Conservation (phyloP, 2,797 vertebrate species). For the Meda fulgida region DNA sequence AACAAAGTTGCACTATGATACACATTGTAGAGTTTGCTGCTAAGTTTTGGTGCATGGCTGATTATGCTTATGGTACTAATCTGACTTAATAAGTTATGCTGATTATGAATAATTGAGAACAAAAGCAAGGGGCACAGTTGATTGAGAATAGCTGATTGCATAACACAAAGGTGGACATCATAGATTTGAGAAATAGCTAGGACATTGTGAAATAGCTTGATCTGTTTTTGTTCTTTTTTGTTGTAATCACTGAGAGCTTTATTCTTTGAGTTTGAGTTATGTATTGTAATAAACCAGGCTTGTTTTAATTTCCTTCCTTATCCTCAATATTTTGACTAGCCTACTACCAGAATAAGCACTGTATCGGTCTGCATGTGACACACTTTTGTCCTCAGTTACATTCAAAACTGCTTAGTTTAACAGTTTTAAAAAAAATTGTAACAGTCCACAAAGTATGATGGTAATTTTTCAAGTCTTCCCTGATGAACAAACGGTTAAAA, state of each 20-base stretch:
- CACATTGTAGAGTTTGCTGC: not conserved
- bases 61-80: slow-evolving; percentile 16
- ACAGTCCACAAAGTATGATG: not conserved
- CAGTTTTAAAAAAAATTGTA: too few relatives aligned
- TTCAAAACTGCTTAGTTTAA: not conserved
- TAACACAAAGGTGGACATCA: slow-evolving; percentile 12
- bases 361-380: not conserved
- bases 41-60: not conserved
- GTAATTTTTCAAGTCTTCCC: not conserved
- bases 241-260: slow-evolving; percentile 5
- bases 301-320: slow-evolving; percentile 17
- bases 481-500: not conserved
- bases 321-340: not conserved
- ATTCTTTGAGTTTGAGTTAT: slow-evolving; percentile 26
- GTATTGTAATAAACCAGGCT: not conserved
- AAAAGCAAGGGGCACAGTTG: not conserved
- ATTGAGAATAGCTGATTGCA: not conserved
- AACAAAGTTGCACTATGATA: not conserved
- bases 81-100: not conserved
- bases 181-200: not conserved
- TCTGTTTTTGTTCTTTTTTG: not conserved
- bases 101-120: slow-evolving; percentile 3
- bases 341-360: not conserved
- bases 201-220: not conserved
- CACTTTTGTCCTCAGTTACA: not conserved